Evolutionary conservation across 2,113 vertebrate species (phyloP), one percentile per base, ranked within the genome.

Genomic region (Bostrychus sinensis): DNA sequence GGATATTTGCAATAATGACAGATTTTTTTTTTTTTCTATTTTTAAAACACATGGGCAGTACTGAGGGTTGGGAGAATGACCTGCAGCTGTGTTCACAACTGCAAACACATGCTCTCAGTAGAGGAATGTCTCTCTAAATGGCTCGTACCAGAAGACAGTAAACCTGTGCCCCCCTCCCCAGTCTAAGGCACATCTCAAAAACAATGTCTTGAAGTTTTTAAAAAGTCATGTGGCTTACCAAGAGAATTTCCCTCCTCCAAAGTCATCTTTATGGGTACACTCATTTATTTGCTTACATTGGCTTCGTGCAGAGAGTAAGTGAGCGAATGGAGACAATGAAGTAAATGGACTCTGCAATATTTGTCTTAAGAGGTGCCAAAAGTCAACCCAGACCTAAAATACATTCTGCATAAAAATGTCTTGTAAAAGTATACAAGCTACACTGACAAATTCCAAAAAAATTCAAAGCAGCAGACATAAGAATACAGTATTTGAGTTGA

Each of bases 261-360:
- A 65, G 39, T 57, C 72, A 39, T 77, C 67, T 46, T 68, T 45
- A 70, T 43, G 39, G 56, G 58, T 53, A 73, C 42, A 56, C 26
- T 17, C 22, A 73, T 11, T 64, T 77, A 72, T 81, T 70, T 81
- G 81, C 56, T 84, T 78, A 7, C 63, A 70, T 77, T 78, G 76
- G 81, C 82, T 56, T 2, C 6, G 25, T 37, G 63, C 30, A 57
- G 23, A 25, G 17, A 66, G 13, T 5, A 54, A 62, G 14, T 7
- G 60, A 72, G 56, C 32, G 28, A 66, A 25, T 6, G 12, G 45
- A 78, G 42, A 75, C 63, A 78, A 72, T 50, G 57, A 56, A 73
- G 55, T 72, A 32, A 62, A 34, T 69, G 11, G 62, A 61, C 42
- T 68, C 39, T 57, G 30, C 30, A 30, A 38, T 30, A 56, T 79